Base-by-base conservation (phyloP, 2,797 vertebrate species). In the Coregonus sp. region DNA sequence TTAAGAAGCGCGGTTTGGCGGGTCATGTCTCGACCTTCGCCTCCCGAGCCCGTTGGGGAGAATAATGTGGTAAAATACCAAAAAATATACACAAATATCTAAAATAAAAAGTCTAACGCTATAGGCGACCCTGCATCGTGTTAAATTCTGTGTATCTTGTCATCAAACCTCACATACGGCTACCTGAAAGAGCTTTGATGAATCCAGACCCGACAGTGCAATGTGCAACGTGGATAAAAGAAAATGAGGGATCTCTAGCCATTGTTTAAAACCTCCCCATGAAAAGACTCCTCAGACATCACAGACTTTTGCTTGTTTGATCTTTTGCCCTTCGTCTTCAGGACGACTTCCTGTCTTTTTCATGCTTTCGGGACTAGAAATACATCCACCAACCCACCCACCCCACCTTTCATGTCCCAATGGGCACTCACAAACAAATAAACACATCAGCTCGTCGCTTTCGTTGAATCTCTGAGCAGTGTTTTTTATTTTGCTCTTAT, bases 371-470 rank as follows among this genome's bases (percentile, higher is more conserved):
- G 76, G 52, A 84, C 74, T 79, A 81, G 63, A 84, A 89, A 84
- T 82, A 73, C 73, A 80, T 77, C 40, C 9, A 9, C 77, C 78
- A 81, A 83, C 78, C 67, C 29, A 12, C 31, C 31, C 40, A 47
- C 16, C 16, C 35, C 15, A 25, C 54, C 79, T 79, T 74, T 85
- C 78, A 83, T 51, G 77, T 66, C 15, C 3, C 6, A n/a, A 12
- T 63, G 74, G 70, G 68, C 75, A 78, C 9, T 5, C 80, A 74
- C 79, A 1, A 73, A 74, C 29, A 37, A 81, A 88, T 85, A 87
- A 89, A 87, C 80, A 85, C 76, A 87, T 83, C 83, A 85, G 81
- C 73, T 74, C 86, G 76, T 82, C 75, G 69, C 51, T n/a, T 37
- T 71, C 31, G 40, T 63, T 81, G 63, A 51, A 40, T 51, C n/a